These are phyloP conservation scores for Benitochromis conjunctus DNA, from an alignment of 2,113 vertebrate genomes.

Conservation along the genomic window DNA sequence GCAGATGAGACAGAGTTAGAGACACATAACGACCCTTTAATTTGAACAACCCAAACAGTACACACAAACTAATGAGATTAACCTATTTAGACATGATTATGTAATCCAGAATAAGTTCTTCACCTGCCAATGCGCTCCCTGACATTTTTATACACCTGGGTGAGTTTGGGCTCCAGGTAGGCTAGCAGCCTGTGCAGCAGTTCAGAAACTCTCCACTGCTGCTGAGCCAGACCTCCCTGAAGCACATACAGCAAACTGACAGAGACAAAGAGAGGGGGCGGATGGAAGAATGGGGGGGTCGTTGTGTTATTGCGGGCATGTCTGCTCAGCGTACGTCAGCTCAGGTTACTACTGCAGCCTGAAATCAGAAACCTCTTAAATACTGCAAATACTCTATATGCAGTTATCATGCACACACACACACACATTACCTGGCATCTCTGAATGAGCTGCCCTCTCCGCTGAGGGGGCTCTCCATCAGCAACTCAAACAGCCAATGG, in stretches of 20 bases:
- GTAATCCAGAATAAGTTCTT: slow-evolving; percentile 10
- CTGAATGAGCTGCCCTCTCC: slow-evolving; percentile 95
- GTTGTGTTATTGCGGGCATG: slow-evolving; percentile 15
- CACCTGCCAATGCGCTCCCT: slow-evolving; percentile 96
- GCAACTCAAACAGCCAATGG: slow-evolving; percentile 92
- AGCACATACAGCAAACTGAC: slow-evolving; percentile 90
- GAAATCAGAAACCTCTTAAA: slow-evolving; percentile 42
- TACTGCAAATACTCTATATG: not conserved
- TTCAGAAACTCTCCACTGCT: slow-evolving; percentile 95
- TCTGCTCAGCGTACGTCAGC: slow-evolving; percentile 14
- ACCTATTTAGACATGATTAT: not conserved
- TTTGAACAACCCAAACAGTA: not conserved
- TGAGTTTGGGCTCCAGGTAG: slow-evolving; percentile 96
- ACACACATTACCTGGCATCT: slow-evolving; percentile 83
- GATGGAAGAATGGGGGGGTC: not conserved
- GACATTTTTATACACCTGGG: slow-evolving; percentile 97
- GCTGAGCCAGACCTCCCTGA: slow-evolving; percentile 95
- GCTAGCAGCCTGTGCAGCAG: slow-evolving; percentile 87
- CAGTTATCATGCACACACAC: not conserved
- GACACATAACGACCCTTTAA: not conserved
- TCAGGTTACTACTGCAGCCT: slow-evolving; percentile 39
- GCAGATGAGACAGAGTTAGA: not conserved
- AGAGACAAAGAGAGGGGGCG: not conserved
- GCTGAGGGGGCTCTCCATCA: slow-evolving; percentile 90
- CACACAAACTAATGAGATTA: not conserved